A percentile compares a stretch with the other conserved stretches of the same genome.
Conservation (phyloP, 2,797 vertebrate genomes). For the Oreochromis mossambicus region DNA sequence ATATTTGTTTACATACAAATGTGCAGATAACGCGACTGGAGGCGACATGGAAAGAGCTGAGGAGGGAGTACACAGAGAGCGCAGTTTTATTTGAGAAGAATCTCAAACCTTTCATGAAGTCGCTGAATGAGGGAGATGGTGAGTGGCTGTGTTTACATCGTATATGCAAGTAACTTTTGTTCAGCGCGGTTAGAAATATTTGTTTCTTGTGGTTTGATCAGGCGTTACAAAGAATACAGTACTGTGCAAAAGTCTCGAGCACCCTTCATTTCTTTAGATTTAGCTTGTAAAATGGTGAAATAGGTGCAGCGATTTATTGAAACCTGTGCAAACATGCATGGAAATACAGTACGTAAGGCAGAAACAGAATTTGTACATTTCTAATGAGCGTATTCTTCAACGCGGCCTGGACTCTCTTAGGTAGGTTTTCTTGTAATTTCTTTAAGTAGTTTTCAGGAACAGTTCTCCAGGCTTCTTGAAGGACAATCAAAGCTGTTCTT, state of each 20-base stretch:
- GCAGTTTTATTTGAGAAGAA: conserved; percentile 85
- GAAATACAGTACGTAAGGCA: background rate
- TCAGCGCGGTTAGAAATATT: background rate
- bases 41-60: conserved; percentile 82
- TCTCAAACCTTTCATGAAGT: conserved; percentile 83
- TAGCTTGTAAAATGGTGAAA: background rate
- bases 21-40: conserved; percentile 80
- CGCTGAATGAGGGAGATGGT: conserved; percentile 81
- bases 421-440: background rate
- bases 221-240: background rate
- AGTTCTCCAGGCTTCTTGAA: background rate
- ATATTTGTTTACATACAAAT: background rate
- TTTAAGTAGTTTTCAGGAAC: background rate
- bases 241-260: background rate
- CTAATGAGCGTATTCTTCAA: background rate
- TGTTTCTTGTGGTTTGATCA: background rate
- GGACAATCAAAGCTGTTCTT: background rate
- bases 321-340: background rate
- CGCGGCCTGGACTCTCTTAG: background rate
- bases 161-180: background rate
- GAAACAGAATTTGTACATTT: background rate
- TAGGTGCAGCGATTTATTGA: background rate
- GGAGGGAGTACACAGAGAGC: conserved; percentile 81
- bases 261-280: background rate
- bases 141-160: conserved; percentile 8